Conservation (phyloP, 2,797 vertebrate genomes). For the Poecilia wingei region DNA sequence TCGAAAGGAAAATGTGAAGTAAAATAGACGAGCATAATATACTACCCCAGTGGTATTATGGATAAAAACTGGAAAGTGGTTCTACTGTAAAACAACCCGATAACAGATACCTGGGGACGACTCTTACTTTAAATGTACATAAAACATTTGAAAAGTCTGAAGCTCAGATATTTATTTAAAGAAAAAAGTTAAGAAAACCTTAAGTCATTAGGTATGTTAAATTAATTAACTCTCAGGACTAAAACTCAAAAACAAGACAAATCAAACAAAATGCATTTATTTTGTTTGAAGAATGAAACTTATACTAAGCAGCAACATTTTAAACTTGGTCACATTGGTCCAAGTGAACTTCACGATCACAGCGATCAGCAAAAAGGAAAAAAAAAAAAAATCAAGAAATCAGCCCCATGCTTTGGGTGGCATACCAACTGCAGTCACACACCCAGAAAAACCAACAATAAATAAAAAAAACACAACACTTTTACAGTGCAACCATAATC, state of each 20-base stretch:
- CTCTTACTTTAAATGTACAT: background rate
- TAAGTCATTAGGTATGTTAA: background rate
- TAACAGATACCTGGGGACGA: background rate
- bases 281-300: background rate
- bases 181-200: background rate
- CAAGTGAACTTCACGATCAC: background rate
- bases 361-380: background rate
- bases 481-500: background rate
- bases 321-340: background rate
- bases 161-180: background rate
- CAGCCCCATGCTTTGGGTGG: background rate
- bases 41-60: background rate
- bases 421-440: background rate
- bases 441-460: background rate
- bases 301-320: background rate
- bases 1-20: background rate
- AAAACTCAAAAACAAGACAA: background rate
- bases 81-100: background rate
- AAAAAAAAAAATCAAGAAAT: background rate
- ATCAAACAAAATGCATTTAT: background rate
- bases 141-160: background rate
- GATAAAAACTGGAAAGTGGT: background rate
- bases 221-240: background rate
- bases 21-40: background rate
- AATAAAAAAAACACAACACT: background rate